Conservation (phyloP, 2,888 invertebrate genomes). For the Melipona bicolor region DNA sequence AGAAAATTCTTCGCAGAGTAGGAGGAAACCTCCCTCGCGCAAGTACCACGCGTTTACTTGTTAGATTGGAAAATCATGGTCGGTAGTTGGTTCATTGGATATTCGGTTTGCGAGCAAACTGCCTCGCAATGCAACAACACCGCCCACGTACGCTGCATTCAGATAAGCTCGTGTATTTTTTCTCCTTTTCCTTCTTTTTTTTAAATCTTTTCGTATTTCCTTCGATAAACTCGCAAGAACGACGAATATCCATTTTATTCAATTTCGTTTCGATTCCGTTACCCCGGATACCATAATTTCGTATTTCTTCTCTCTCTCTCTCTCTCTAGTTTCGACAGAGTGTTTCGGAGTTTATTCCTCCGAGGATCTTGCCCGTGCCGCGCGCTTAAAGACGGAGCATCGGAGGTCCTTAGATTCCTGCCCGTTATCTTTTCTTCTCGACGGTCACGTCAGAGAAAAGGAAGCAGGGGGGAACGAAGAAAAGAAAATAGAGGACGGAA, state of each 20-base stretch:
- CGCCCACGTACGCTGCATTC: neutral
- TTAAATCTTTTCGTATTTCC: too few species aligned
- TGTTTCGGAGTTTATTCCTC: conserved; percentile 30
- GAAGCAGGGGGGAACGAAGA: conserved; percentile 16
- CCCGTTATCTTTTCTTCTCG: conserved; percentile 65
- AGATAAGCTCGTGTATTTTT: neutral
- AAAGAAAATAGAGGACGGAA: conserved; percentile 40
- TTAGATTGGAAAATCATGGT: conserved; percentile 20
- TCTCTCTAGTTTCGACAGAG: neutral
- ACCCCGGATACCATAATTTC: neutral
- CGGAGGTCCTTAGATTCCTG: conserved; percentile 48
- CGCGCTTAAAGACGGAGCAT: conserved; percentile 20
- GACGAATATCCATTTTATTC: neutral
- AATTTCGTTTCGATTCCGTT: neutral
- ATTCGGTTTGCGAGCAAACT: conserved; percentile 24
- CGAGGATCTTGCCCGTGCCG: conserved; percentile 11
- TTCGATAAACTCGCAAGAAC: neutral
- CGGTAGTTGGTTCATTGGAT: conserved; percentile 4
- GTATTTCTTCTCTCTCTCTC: neutral
- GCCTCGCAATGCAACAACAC: neutral
- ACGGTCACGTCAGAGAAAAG: conserved; percentile 42
- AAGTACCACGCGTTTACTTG: neutral
- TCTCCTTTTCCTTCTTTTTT: neutral
- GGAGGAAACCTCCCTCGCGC: neutral
- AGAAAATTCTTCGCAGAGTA: conserved; percentile 11